Evolutionary conservation across 2,888 invertebrate genomes (phyloP), one percentile per base, ranked within the genome.

Genomic region (Callyntrura guangdongensis): DNA sequence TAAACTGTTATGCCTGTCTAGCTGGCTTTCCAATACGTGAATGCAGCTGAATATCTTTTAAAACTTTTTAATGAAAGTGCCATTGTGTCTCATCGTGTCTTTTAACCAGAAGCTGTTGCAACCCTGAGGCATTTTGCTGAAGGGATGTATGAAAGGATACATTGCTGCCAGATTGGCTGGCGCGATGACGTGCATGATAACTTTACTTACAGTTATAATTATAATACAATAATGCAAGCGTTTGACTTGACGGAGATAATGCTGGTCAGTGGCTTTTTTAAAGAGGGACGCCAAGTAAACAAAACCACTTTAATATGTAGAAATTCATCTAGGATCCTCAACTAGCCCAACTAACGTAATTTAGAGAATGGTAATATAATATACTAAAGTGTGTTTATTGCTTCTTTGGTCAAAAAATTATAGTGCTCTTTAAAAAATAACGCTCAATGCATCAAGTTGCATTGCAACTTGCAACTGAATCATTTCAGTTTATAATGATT

Each of bases 61-160:
- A 72, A 17, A 36, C n/a, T 64, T n/a, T 72, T 64, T 64, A 9
- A 72, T 72, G 47, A 47, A 36, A 72, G 72, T 17, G 72, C 47
- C 72, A 45, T 8, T 72, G 17, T 17, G 72, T 72, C 47, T 72
- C 72, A 45, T 14, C 27, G n/a, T 17, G 36, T 36, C 67, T 27
- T 17, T 14, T 59, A 8, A n/a, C 17, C 11, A 69, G 36, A 1
- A 69, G 27, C 14, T 17, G 45, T 45, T 17, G 17, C 72, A 72
- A 67, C 36, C 36, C 36, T 36, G 36, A n/a, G 14, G n/a, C 36
- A 17, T n/a, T 36, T 36, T 69, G n/a, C 36, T 36, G 6, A 36
- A 4, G 6, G 36, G 6, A 36, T 36, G n/a, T n/a, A n/a, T n/a
- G n/a, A n/a, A n/a, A n/a, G n/a, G n/a, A 27, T 36, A 36, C 27